Evolutionary conservation across 2,113 vertebrate genomes (phyloP).

Genomic region (Hassar affinis): DNA sequence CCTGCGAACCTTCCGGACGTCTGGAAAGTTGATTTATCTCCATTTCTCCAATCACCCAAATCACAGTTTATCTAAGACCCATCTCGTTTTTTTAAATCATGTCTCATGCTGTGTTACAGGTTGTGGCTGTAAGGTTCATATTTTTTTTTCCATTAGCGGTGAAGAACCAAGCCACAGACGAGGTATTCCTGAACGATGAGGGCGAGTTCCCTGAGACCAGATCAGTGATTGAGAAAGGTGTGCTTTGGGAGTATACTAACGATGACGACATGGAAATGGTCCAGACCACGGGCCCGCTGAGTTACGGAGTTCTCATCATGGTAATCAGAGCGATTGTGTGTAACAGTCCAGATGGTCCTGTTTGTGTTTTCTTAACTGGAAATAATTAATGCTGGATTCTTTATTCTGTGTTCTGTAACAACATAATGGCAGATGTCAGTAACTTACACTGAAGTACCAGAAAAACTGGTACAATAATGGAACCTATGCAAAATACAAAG

Average conservation of each 20-base stretch:
- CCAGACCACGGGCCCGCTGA: conserved; percentile 85
- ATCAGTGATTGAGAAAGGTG: conserved; percentile 85
- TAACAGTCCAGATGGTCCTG: conserved; percentile 1
- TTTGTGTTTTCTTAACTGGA: conserved; percentile 3
- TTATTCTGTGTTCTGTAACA: background rate
- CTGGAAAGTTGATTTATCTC: conserved; percentile 44
- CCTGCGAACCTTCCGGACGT: conserved; percentile 30
- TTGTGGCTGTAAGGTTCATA: background rate
- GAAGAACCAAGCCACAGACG: conserved; percentile 86
- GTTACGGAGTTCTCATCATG: conserved; percentile 81
- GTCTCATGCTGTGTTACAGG: background rate
- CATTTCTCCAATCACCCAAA: conserved; percentile 20
- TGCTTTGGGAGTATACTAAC: conserved; percentile 88
- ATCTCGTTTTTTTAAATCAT: background rate
- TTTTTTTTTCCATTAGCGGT: conserved; percentile 70
- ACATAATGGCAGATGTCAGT: background rate
- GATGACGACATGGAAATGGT: conserved; percentile 80
- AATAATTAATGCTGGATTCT: background rate
- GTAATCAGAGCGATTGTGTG: conserved; percentile 68
- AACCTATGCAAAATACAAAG: too few species aligned
- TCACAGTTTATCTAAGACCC: conserved; percentile 13
- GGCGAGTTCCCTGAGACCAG: conserved; percentile 79
- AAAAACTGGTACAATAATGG: too few species aligned
- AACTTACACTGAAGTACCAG: too few species aligned
- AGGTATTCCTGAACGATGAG: conserved; percentile 85